Conservation (phyloP, 2,797 vertebrate species). For the Pangasius sanitwongsei region DNA sequence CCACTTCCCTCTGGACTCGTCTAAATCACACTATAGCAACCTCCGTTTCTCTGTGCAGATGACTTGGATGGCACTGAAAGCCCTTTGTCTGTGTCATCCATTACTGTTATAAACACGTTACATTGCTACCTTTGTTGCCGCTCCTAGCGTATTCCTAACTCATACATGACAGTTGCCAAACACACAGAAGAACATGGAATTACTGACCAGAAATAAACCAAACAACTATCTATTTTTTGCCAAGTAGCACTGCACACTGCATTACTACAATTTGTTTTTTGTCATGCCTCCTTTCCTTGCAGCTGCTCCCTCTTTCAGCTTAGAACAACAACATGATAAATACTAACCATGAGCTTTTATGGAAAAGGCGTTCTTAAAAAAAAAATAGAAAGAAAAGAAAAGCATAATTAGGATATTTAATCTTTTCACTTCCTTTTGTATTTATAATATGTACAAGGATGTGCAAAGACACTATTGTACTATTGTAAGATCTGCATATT, state of each 20-base stretch:
- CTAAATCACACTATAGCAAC: background rate
- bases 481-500: background rate
- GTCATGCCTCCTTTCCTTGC: background rate
- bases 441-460: background rate
- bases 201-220: background rate
- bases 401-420: background rate
- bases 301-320: background rate
- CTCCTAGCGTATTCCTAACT: background rate
- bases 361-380: background rate
- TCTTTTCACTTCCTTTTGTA: background rate
- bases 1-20: background rate
- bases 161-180: background rate
- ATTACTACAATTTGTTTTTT: background rate
- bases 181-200: background rate
- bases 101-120: background rate
- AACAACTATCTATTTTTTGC: background rate
- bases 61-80: background rate
- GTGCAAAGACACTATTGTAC: background rate
- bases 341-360: background rate
- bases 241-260: background rate
- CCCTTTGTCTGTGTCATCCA: background rate
- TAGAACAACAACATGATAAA: background rate
- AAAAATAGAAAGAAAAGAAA: background rate
- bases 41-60: background rate
- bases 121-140: background rate